These are phyloP conservation scores for Volucella inflata DNA, from an alignment of 2,888 invertebrate genomes.

Conservation along the genomic window DNA sequence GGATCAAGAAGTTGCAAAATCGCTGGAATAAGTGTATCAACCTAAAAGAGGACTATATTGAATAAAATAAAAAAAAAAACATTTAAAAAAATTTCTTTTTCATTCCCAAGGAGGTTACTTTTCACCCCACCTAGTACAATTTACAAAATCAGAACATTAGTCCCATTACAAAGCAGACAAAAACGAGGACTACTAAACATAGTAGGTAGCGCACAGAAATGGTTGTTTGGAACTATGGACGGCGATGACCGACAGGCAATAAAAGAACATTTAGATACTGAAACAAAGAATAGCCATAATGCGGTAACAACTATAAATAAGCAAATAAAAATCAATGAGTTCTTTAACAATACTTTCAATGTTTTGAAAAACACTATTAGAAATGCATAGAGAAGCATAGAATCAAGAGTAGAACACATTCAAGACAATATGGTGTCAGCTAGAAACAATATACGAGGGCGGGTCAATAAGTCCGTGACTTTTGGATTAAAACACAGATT, in stretches of 20 bases:
- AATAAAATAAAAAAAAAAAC: too few species aligned
- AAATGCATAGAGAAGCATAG: conserved; percentile 52
- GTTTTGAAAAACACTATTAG: conserved; percentile 49
- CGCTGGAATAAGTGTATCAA: too few species aligned
- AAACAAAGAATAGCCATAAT: conserved; percentile 46
- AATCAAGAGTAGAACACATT: conserved; percentile 55
- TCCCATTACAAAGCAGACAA: conserved; percentile 1
- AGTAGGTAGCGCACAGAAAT: conserved; percentile 18
- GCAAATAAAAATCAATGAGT: conserved; percentile 51
- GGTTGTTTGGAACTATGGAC: conserved; percentile 6
- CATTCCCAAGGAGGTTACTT: too few species aligned
- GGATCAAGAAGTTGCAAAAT: too few species aligned
- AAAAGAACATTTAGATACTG: neutral
- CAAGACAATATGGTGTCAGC: conserved; percentile 55
- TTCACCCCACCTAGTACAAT: too few species aligned
- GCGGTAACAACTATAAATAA: conserved; percentile 46
- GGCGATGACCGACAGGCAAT: conserved; percentile 8
- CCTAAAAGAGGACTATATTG: too few species aligned
- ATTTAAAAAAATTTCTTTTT: too few species aligned
- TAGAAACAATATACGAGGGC: conserved; percentile 34
- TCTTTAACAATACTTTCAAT: conserved; percentile 47
- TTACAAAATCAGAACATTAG: conserved; percentile 27
- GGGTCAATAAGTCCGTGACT: too few species aligned
- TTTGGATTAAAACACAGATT: too few species aligned
- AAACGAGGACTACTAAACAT: conserved; percentile 33